These are phyloP conservation scores for Priocnemis perturbator DNA, from an alignment of 2,888 invertebrate genomes.

Conservation along the genomic window DNA sequence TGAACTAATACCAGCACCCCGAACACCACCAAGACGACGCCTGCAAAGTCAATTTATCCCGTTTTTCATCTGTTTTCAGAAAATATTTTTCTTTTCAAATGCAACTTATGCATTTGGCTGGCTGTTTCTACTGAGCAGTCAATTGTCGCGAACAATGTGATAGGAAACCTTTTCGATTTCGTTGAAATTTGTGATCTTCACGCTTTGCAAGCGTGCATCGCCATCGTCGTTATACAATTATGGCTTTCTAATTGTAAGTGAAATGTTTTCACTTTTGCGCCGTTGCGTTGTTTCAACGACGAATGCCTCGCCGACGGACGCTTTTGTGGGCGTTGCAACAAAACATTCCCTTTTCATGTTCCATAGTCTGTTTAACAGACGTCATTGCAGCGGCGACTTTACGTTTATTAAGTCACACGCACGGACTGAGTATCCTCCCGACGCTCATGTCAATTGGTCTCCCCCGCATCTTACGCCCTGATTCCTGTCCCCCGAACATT, in stretches of 20 bases:
- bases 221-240: conserved; percentile 42
- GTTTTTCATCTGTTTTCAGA: background rate
- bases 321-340: no score
- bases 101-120: no score
- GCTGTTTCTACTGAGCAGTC: background rate
- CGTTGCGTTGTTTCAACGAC: conserved; percentile 33
- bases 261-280: conserved; percentile 55
- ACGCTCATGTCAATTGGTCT: no score
- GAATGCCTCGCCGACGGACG: no score
- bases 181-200: no score
- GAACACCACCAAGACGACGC: conserved; percentile 80
- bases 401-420: no score
- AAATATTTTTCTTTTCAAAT: background rate
- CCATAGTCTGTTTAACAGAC: no score
- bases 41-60: conserved; percentile 59
- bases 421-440: no score
- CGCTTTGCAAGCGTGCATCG: background rate
- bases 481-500: no score
- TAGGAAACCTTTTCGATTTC: background rate
- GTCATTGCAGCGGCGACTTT: no score
- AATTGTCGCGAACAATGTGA: conserved; percentile 16
- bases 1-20: conserved; percentile 81
- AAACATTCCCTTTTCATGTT: no score
- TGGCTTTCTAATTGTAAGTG: conserved; percentile 48
- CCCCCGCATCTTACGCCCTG: no score